Base-by-base conservation (phyloP, 1,140 invertebrate species). In the Lutraria rhynchaena region DNA sequence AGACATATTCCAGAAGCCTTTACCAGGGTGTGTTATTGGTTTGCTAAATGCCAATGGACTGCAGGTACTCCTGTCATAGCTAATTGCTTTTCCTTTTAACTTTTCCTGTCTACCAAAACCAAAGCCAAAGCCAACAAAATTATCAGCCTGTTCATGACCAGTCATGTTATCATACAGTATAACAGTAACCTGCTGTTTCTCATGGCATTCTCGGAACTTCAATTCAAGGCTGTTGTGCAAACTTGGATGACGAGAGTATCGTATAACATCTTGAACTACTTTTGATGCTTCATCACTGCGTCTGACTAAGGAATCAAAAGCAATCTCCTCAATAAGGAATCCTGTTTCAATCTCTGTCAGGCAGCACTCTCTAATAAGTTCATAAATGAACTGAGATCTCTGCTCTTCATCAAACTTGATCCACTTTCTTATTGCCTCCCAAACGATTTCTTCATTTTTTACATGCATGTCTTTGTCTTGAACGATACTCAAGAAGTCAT, bases 271-370 rank as follows among this genome's bases (percentile, higher is more conserved):
- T 27, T 65, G 58, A 1, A 76, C 57, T 13, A 76, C 29, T 37
- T 15, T 44, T 9, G 74, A 76, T 17, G 74, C 74, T 22, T 31
- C 41, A 19, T 76, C 60, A 22, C 44, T 63, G n/a, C 35, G 57
- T 29, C 74, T 29, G 3, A 76, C 74, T 17, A 55, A 1, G 15
- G 37, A 60, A 24, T 76, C 41, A 51, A 61, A 76, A 17, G 57
- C 60, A 24, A 76, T 76, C 49, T 63, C 58, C 37, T 76, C 74
- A 24, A 76, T 27, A 22, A 76, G 27, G 22, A 65, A 51, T 35
- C 49, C 60, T 4, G 24, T 22, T 17, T 76, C 57, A 37, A 76
- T 76, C 29, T 76, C 58, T 22, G 60, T 61, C 19, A 76, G 49
- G 35, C 74, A 63, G 24, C 74, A 76, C 7, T 44, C 44, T 63